Conservation (phyloP, 2,113 vertebrate species). For the Triplophysa tibetana region DNA sequence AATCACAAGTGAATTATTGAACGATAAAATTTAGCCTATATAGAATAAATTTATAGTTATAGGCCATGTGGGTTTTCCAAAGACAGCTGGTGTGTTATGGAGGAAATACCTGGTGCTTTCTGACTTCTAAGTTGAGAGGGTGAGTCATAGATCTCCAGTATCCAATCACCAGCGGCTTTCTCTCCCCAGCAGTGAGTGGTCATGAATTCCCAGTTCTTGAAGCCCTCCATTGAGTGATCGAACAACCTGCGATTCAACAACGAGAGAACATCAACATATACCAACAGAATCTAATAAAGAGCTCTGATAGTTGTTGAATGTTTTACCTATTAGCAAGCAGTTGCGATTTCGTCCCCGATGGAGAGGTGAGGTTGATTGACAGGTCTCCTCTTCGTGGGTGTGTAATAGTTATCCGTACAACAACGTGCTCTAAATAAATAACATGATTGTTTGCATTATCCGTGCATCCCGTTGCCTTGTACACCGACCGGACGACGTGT, state of each 20-base stretch:
- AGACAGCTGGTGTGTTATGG: not conserved
- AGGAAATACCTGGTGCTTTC: constrained; percentile 88
- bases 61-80: not conserved
- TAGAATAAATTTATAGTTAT: too few relatives aligned
- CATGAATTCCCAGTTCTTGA: constrained; percentile 99
- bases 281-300: not conserved
- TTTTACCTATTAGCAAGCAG: constrained; percentile 95
- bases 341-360: constrained; percentile 97
- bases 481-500: constrained; percentile 90
- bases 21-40: not conserved
- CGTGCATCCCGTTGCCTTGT: constrained; percentile 94
- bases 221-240: constrained; percentile 99
- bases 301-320: not conserved
- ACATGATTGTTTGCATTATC: constrained; percentile 94
- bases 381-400: constrained; percentile 95
- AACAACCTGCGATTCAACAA: constrained; percentile 80
- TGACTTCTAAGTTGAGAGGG: constrained; percentile 96
- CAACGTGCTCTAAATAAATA: constrained; percentile 95
- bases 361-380: constrained; percentile 97
- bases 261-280: not conserved
- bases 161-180: constrained; percentile 94
- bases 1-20: not conserved
- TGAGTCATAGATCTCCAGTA: constrained; percentile 95
- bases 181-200: constrained; percentile 99
- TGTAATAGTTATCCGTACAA: constrained; percentile 94